phyloP scores from a whole-genome alignment of 2,888 invertebrate genomes.

The Chaetogeoica ovagalla region DNA sequence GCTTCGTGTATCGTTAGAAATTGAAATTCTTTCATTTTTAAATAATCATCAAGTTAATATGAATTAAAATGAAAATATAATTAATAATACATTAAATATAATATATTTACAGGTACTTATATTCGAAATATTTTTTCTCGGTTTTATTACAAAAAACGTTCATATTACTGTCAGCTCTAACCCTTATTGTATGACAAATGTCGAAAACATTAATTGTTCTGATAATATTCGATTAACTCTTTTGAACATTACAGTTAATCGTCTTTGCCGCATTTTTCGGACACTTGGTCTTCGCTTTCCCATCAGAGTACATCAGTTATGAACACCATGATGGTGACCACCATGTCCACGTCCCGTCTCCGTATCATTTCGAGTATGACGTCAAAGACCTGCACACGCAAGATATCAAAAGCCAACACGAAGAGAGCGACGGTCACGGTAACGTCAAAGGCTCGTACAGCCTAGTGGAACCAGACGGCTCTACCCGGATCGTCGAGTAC shows the following conservation, averaged over 20 bases:
- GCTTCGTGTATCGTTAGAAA: too few relatives aligned
- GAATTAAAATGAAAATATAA: too few relatives aligned
- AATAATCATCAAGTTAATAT: too few relatives aligned
- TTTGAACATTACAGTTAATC: constrained; percentile 20
- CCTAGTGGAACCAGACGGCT: constrained; percentile 39
- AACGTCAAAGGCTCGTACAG: constrained; percentile 47
- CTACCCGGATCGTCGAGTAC: constrained; percentile 32
- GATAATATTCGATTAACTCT: background rate
- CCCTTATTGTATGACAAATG: too few relatives aligned
- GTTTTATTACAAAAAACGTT: too few relatives aligned
- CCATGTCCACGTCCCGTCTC: background rate
- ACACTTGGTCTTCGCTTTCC: constrained; percentile 7
- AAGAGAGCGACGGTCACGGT: constrained; percentile 27
- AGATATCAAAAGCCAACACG: constrained; percentile 27
- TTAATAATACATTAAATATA: too few relatives aligned
- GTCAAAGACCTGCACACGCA: constrained; percentile 37
- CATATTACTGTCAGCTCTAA: too few relatives aligned
- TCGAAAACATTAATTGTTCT: too few relatives aligned
- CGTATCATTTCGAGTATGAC: constrained; percentile 30
- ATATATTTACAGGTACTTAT: too few relatives aligned
- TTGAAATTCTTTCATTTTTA: too few relatives aligned
- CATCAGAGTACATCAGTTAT: background rate
- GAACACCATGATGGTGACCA: background rate
- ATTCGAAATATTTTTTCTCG: too few relatives aligned
- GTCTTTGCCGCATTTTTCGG: constrained; percentile 19